phyloP scores from a whole-genome alignment of 1,140 invertebrate genomes.

The Zaprionus davidi region DNA sequence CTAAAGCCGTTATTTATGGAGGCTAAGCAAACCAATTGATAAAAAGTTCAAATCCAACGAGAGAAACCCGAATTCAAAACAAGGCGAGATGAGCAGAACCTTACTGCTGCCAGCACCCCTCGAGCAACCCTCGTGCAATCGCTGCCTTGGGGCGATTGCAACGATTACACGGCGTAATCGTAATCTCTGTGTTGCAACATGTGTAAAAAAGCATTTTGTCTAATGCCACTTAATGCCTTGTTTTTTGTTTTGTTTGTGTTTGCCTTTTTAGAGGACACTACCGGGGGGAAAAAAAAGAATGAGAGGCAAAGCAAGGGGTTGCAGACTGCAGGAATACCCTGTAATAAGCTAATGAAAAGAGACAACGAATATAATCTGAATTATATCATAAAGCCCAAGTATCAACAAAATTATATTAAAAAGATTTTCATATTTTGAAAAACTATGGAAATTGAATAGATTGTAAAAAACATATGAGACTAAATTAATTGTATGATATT shows the following conservation, averaged over 20 bases:
- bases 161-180: slow-evolving; percentile 83
- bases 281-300: slow-evolving; percentile 11
- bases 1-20: slow-evolving; percentile 75
- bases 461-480: too few species aligned
- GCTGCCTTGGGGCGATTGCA: slow-evolving; percentile 19
- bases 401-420: too few species aligned
- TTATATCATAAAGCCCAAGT: too few species aligned
- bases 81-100: not conserved
- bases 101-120: slow-evolving; percentile 1
- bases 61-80: slow-evolving; percentile 9
- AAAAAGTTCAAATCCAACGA: slow-evolving; percentile 40
- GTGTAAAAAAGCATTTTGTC: slow-evolving; percentile 79
- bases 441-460: not conserved
- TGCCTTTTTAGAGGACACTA: slow-evolving; percentile 61
- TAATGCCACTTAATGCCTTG: slow-evolving; percentile 83
- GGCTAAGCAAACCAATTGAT: slow-evolving; percentile 76
- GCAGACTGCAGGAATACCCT: slow-evolving; percentile 10
- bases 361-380: not conserved
- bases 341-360: not conserved
- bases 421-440: too few species aligned
- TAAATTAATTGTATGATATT: too few species aligned
- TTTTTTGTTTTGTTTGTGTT: slow-evolving; percentile 83
- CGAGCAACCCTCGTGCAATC: slow-evolving; percentile 1
- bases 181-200: slow-evolving; percentile 80
- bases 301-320: not conserved